Percentiles rank a stretch among this genome's conserved stretches.
Conservation (phyloP, 2,113 vertebrate genomes). For the Irena cyanogastra region DNA sequence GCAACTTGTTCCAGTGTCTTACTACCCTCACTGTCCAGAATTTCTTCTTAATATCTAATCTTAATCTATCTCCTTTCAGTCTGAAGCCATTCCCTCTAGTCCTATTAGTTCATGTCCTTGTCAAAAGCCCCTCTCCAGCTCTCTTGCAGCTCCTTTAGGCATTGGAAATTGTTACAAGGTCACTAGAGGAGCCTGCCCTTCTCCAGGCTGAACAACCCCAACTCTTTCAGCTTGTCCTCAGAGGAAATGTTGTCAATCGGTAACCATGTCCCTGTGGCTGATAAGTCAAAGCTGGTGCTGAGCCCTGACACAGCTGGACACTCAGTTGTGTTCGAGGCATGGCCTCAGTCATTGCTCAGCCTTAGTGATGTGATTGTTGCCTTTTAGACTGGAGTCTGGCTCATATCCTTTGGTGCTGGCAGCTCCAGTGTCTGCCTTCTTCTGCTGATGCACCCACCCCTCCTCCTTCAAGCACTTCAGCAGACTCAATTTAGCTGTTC, state of each 20-base stretch:
- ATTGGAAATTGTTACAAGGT: neutral
- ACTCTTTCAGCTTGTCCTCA: neutral
- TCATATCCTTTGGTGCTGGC: neutral
- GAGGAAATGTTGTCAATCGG: neutral
- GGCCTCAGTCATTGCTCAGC: rapidly evolving
- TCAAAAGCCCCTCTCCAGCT: neutral
- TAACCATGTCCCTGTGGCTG: rapidly evolving
- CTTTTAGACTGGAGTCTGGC: neutral
- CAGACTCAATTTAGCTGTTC: neutral
- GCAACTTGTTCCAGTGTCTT: neutral
- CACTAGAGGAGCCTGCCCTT: neutral
- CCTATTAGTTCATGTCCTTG: neutral
- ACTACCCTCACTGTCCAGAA: neutral
- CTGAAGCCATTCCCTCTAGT: neutral
- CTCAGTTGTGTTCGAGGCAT: neutral
- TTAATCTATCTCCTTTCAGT: neutral
- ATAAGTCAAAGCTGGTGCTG: neutral
- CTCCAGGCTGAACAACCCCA: neutral
- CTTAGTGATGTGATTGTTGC: neutral
- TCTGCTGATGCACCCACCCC: neutral
- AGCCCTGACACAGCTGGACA: neutral
- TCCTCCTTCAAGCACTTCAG: neutral
- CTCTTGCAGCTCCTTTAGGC: neutral
- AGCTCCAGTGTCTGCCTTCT: neutral
- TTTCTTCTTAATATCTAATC: neutral